Base-by-base conservation (phyloP, 2,797 vertebrate genomes). In the Eulemur mongoz region DNA sequence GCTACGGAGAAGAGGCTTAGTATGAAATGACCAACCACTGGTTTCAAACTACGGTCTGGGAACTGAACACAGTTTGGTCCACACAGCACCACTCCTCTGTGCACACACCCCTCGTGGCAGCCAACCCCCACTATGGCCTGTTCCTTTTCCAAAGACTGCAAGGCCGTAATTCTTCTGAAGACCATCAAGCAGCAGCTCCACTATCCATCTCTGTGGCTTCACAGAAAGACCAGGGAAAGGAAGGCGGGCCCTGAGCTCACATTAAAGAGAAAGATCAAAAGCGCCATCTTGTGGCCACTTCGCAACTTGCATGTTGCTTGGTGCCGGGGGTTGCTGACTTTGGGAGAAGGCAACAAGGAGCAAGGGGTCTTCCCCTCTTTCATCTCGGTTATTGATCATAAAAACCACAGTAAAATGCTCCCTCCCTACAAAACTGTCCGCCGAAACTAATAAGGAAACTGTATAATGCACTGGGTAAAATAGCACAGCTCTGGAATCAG, bases 271-370 rank as follows among this genome's bases (percentile, higher is more conserved):
- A 94, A 81, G 95, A 35, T 52, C 79, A 0, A 61, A 73, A 5
- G 89, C 57, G 30, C 94, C 97, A 97, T 70, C 97, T 93, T 6
- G 96, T 97, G 97, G 95, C 89, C 4, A 59, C 1, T 35, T 89
- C 2, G 15, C 63, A 69, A 57, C 14, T 65, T 82, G 88, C 82
- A 65, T 0, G 40, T 40, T 45, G 35, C 85, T 70, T 25, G 40
- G 27, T 15, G 18, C 43, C 87, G 4, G 35, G 61, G 18, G 3
- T 14, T 22, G 69, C 27, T 0, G 14, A 25, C 50, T 0, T 18
- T 2, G 2, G 11, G 69, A 67, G 32, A 89, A 93, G 32, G n/a
- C 45, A 63, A 6, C 0, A 4, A 2, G 17, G 17, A 45, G 35
- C 25, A 12, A n/a, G 4, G 3, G 23, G 15, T 22, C 27, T 43